phyloP scores from a whole-genome alignment of 2,113 vertebrate species.

The Bubo blakistoni region DNA sequence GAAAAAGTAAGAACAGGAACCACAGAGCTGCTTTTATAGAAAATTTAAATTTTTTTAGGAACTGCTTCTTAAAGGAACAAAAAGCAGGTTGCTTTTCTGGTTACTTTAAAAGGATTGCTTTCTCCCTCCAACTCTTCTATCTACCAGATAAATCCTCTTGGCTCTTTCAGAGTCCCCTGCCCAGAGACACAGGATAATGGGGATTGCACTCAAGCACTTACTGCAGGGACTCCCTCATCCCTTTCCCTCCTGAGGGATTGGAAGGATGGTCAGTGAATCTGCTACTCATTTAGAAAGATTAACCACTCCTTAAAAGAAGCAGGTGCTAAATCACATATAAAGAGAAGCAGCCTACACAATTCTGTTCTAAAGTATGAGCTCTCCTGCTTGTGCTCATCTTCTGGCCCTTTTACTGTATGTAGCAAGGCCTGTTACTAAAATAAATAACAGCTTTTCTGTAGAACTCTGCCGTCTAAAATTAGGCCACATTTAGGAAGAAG shows the following conservation, averaged over 20 bases:
- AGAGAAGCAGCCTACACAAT: background rate
- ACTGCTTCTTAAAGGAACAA: background rate
- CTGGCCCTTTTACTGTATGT: background rate
- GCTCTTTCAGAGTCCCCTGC: background rate
- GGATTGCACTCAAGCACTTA: background rate
- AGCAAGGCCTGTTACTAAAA: background rate
- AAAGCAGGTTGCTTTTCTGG: background rate
- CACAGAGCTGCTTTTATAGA: background rate
- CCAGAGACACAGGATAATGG: background rate
- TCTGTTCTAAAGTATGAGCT: background rate
- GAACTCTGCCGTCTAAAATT: background rate
- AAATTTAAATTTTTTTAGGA: background rate
- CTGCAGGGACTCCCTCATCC: background rate
- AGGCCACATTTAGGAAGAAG: background rate
- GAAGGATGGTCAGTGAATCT: background rate
- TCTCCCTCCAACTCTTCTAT: background rate
- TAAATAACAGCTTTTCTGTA: background rate
- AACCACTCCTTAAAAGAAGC: background rate
- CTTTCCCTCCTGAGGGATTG: background rate
- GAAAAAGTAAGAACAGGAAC: background rate
- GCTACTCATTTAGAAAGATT: conserved; percentile 16
- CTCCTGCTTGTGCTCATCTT: background rate
- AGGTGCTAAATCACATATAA: background rate
- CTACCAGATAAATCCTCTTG: background rate
- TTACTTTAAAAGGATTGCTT: background rate